Base-by-base conservation (phyloP, 2,113 vertebrate genomes). In the Gallinago media region DNA sequence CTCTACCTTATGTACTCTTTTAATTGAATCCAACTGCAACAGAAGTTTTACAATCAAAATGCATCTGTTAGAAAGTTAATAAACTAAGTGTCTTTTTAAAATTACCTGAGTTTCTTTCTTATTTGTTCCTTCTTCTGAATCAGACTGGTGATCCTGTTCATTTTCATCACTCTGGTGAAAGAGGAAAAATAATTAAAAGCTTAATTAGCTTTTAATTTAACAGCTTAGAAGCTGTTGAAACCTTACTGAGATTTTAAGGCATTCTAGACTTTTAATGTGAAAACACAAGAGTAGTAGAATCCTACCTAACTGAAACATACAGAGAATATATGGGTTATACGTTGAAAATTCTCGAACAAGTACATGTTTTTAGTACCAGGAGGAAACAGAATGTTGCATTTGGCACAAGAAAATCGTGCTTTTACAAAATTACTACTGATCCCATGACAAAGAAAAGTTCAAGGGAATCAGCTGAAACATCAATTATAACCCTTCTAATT, bases 101-200 rank as follows among this genome's bases (percentile, higher is more conserved):
- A 78, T 97, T 98, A 99, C 99, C 99, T 99, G 99, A 83, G 97
- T 96, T 92, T 99, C 99, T 94, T 98, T 99, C 96, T 98, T 99
- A 97, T 98, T 99, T 97, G 98, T 98, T 95, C 99, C 98, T 52
- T 99, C 99, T 97, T 99, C 99, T 17, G 99, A 98, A 97, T 99
- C 99, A 0, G 99, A 99, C 6, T 98, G 98, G n/a, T 98, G 99
- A 21, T 99, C 99, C 44, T 99, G 99, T 54, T 99, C 99, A 88
- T 99, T 99, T 98, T 99, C 99, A 97, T 99, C 99, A 87, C 99
- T 99, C 99, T 99, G 94, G 71, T 94, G 67, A 78, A 96, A 94
- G 32, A 66, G 2, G 31, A 82, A 74, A 83, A 88, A 40, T 40
- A 82, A 79, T 44, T 55, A 49, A 81, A n/a, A 54, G 52, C 52